Evolutionary conservation across 2,888 invertebrate genomes (phyloP), one percentile per base, ranked within the genome.

Genomic region (Sisyra terminalis): DNA sequence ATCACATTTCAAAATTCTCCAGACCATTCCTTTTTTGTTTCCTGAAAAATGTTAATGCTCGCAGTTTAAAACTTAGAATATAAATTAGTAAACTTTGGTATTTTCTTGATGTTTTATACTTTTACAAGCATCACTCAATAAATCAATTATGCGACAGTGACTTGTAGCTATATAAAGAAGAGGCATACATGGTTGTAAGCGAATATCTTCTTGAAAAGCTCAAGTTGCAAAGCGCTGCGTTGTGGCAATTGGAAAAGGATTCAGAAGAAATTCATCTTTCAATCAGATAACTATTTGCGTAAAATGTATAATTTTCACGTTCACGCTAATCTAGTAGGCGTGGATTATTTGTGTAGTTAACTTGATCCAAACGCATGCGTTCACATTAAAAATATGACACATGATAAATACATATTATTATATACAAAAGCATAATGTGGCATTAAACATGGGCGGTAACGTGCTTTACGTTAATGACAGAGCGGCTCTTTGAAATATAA

Each of bases 221-320:
- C 24, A 24, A 7, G 7, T 7, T 24, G 24, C 24, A 7, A 24
- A 3, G 24, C 7, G n/a, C n/a, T n/a, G n/a, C n/a, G n/a, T 24
- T 24, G 24, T 24, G 24, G 7, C 24, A 24, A 24, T 24, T 7
- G 24, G 7, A 24, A 24, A 35, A 35, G 35, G 35, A 35, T 9
- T 24, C 24, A 13, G 9, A 35, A 35, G 14, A 35, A 14, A 35
- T 35, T 35, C 16, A 35, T 35, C 35, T 35, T 35, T 35, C 15
- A 35, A 35, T 35, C 35, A 35, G 35, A 15, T 35, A 35, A 38
- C 13, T 30, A 29, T 42, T 42, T 42, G 18, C 35, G 35, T 42
- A 42, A 42, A 42, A 42, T 42, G 34, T 42, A 42, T 42, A 42
- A 42, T 42, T 42, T 42, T 42, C 42, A 42, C 42, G 35, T 42